A percentile compares a stretch with the other conserved stretches of the same genome.
Evolutionary conservation across 2,888 invertebrate species (phyloP).

Genomic region (Hypomecis atomaria): DNA sequence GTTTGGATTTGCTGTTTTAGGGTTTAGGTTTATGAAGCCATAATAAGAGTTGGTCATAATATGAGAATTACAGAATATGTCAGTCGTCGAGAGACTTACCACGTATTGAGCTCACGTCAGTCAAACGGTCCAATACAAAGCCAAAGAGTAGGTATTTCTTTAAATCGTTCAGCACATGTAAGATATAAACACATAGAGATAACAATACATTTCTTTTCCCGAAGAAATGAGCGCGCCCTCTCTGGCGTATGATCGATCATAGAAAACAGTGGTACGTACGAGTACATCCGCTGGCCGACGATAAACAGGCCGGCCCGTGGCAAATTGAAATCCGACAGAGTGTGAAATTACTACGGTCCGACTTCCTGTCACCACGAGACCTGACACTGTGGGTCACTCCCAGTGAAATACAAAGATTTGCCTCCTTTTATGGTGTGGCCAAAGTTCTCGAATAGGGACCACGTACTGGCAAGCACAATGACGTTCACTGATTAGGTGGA

Average conservation of each 20-base stretch:
- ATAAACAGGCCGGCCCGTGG: constrained; percentile 72
- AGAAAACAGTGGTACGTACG: constrained; percentile 44
- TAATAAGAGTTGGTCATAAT: too few species aligned
- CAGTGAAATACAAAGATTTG: background rate
- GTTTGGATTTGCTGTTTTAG: too few species aligned
- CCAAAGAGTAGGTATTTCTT: too few species aligned
- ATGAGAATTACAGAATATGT: too few species aligned
- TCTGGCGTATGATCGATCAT: constrained; percentile 37
- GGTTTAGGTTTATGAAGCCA: too few species aligned
- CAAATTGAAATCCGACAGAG: constrained; percentile 80
- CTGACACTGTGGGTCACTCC: constrained; percentile 29
- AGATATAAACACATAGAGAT: background rate
- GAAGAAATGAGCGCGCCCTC: constrained; percentile 15
- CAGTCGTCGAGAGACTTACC: too few species aligned
- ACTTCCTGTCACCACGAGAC: constrained; percentile 70
- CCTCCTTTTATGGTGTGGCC: constrained; percentile 3
- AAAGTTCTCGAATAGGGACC: too few species aligned
- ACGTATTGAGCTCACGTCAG: too few species aligned
- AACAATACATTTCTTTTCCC: constrained; percentile 13
- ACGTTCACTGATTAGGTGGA: too few species aligned
- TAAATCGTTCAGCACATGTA: too few species aligned
- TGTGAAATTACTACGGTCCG: constrained; percentile 78
- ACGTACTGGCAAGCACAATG: too few species aligned
- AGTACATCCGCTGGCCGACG: constrained; percentile 55
- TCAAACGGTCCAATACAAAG: too few species aligned